Evolutionary conservation across 2,113 vertebrate genomes (phyloP), one percentile per base, ranked within the genome.

Genomic region (Cygnus buccinator): DNA sequence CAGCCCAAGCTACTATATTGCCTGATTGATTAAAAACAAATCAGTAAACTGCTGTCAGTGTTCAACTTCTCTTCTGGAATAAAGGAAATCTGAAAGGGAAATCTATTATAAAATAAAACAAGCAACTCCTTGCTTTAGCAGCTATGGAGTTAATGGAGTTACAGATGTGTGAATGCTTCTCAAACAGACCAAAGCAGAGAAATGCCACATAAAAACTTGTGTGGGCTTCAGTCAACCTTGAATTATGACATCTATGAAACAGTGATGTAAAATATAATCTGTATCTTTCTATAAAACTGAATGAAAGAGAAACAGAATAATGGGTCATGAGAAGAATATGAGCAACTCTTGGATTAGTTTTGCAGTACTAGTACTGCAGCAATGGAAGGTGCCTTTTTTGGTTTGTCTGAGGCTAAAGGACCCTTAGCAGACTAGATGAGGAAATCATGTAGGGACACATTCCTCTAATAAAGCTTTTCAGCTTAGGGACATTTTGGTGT

Each of bases 371-470:
- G 25, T n/a, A 58, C 9, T 74, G 16, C 7, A 48, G 6, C 68
- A 2, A 2, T 73, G 18, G 26, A 68, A 52, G 18, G 41, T 58
- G 59, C 89, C 4, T 70, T 48, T 77, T n/a, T 70, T 28, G 33
- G 39, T 21, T 66, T 44, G 6, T 43, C 89, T 83, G 44, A 92
- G 25, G 29, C 23, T 83, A 54, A 66, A 82, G 11, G 6, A 57
- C 22, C 21, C 20, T 44, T 71, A 81, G 29, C 14, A 68, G 21
- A 43, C 15, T 52, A 54, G 18, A 37, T 61, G 52, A 78, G 50
- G 58, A 76, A 76, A 21, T 16, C 63, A 10, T 18, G 10, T 3
- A 11, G 12, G 3, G 2, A 48, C 11, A 68, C 0, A 0, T 74
- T 78, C 17, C 62, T 70, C 35, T 54, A 59, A 6, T 50, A 26